phyloP scores from a whole-genome alignment of 2,113 vertebrate species.

The Cinclus mexicanus region DNA sequence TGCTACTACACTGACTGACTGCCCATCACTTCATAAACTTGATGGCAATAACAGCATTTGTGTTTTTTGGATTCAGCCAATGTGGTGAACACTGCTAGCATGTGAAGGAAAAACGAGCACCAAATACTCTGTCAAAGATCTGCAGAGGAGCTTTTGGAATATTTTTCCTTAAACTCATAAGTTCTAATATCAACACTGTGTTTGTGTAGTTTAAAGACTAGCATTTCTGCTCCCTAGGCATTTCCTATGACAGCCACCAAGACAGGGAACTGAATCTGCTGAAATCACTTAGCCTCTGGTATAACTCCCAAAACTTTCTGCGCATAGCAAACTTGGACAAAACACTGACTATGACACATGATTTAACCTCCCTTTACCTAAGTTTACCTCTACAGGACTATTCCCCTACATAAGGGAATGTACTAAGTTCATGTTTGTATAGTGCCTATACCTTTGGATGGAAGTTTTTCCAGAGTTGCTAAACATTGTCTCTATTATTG shows the following conservation, averaged over 20 bases:
- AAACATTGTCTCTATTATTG: neutral
- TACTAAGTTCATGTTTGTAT: neutral
- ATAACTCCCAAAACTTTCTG: neutral
- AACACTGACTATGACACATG: neutral
- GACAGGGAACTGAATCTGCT: neutral
- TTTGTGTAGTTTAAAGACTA: neutral
- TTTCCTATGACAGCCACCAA: neutral
- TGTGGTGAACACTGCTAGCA: neutral
- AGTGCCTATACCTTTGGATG: neutral
- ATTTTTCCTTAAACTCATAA: neutral
- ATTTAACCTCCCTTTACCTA: neutral
- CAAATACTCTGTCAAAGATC: neutral
- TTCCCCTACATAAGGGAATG: neutral
- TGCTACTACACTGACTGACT: neutral
- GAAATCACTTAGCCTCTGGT: neutral
- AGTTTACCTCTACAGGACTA: neutral
- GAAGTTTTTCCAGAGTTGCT: neutral
- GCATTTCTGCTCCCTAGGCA: neutral
- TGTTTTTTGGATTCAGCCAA: neutral
- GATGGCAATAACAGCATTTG: neutral
- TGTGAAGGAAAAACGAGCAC: neutral
- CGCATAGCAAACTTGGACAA: neutral
- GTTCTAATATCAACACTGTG: neutral
- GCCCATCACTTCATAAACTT: neutral
- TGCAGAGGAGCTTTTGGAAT: neutral